Conservation (phyloP, 2,797 vertebrate species). For the Sebastes wilsoni region DNA sequence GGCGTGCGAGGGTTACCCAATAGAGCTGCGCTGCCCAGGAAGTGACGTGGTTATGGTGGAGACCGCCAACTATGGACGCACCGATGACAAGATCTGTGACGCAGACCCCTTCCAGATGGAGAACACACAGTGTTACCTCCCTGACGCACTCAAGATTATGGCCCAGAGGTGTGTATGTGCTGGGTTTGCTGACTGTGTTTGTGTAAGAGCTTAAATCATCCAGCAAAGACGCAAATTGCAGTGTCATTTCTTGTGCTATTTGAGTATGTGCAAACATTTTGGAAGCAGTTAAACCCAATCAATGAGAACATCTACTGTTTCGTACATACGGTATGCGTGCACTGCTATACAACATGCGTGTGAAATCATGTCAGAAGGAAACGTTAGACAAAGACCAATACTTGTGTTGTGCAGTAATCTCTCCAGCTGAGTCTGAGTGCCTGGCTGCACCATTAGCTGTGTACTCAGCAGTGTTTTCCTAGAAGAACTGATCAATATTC, state of each 20-base stretch:
- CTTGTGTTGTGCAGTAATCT: constrained; percentile 39
- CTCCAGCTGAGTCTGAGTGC: constrained; percentile 46
- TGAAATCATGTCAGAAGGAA: constrained; percentile 34
- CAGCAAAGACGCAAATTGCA: not conserved
- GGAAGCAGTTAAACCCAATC: constrained; percentile 28
- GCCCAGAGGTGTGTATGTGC: constrained; percentile 87
- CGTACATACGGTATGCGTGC: not conserved
- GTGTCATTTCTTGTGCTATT: not conserved
- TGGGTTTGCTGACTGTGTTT: not conserved
- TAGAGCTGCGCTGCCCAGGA: constrained; percentile 91
- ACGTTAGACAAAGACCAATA: constrained; percentile 30
- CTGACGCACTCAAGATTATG: constrained; percentile 92
- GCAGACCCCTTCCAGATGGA: constrained; percentile 95
- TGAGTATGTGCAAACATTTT: constrained; percentile 18
- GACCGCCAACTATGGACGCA: constrained; percentile 92
- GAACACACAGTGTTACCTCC: constrained; percentile 93
- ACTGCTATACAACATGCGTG: constrained; percentile 16
- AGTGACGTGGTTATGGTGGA: constrained; percentile 94
- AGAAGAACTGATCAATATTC: constrained; percentile 83
- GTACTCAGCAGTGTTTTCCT: constrained; percentile 81
- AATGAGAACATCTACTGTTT: constrained; percentile 21
- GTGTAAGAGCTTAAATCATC: not conserved
- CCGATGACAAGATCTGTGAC: constrained; percentile 93
- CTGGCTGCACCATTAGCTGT: constrained; percentile 72
- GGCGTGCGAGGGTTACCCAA: constrained; percentile 93